Evolutionary conservation across 2,113 vertebrate species (phyloP), one percentile per base, ranked within the genome.

Genomic region (Catharus minimus): DNA sequence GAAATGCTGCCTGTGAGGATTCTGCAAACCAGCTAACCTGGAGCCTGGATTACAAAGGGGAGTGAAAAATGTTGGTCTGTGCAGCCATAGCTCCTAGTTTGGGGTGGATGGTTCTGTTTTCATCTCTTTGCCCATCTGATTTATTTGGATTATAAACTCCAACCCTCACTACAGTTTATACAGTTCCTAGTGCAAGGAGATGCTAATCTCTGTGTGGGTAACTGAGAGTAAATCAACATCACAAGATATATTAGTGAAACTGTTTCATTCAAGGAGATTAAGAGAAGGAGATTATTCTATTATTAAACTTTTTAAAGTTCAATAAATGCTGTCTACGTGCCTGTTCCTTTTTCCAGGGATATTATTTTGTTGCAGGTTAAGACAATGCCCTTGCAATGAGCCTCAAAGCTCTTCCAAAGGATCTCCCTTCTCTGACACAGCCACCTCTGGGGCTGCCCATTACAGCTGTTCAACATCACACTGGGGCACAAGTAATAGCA

Each of bases 381-480:
- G 20, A 21, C 1, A 44, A 1, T 46, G 47, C 39, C 57, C 69
- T 89, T 88, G 32, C 74, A 64, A 88, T 6, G 28, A 85, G 57
- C 57, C 60, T 68, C 36, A 46, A 76, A 71, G 23, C 26, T 88
- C 39, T 85, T 76, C 39, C 1, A 8, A 65, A 90, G 62, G 22
- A 90, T 71, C 26, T 44, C 5, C 21, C 19, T 8, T 64, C 73
- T 65, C 62, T 58, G 39, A 55, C 9, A 44, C 14, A 65, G 77
- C 32, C 67, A 65, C 30, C 52, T 72, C 60, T 44, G 47, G 89
- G 47, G 58, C 23, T 72, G 47, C 13, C 64, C 57, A 69, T 0
- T 4, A 74, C 89, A 95, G 88, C 78, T 96, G 88, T 57, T 72
- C 86, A 87, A 58, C 81, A 78, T 76, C 91, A 83, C 58, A 10